phyloP scores from a whole-genome alignment of 2,888 invertebrate species.

The Agrochola circellaris region DNA sequence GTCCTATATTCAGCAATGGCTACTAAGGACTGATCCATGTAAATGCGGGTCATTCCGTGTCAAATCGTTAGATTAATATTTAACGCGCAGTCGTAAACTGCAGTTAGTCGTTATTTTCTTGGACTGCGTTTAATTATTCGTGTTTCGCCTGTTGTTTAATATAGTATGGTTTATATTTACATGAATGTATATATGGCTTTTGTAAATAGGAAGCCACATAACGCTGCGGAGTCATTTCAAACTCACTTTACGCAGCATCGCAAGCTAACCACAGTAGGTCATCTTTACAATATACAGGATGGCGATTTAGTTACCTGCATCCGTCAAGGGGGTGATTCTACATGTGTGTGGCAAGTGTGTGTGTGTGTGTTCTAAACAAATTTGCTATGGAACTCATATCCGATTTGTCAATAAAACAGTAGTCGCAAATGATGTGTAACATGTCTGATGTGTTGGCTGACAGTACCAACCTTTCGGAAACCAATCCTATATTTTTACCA shows the following conservation, averaged over 20 bases:
- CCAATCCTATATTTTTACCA: too few relatives aligned
- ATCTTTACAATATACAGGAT: neutral
- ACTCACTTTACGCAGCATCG: neutral
- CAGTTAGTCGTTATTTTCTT: slow-evolving; percentile 29
- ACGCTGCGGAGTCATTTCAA: neutral
- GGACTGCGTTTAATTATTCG: slow-evolving; percentile 13
- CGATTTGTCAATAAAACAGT: too few relatives aligned
- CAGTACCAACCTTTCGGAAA: too few relatives aligned
- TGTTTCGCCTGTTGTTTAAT: slow-evolving; percentile 6
- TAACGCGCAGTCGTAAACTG: slow-evolving; percentile 36
- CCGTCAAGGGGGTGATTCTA: too few relatives aligned
- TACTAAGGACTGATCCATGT: slow-evolving; percentile 44
- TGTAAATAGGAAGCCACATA: slow-evolving; percentile 17
- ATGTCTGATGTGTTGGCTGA: too few relatives aligned
- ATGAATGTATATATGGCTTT: neutral
- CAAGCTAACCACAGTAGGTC: neutral
- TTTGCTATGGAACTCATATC: too few relatives aligned
- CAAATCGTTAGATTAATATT: slow-evolving; percentile 41
- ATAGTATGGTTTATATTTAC: neutral
- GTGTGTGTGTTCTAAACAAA: too few relatives aligned
- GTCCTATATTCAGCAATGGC: slow-evolving; percentile 26
- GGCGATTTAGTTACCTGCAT: too few relatives aligned
- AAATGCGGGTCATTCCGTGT: slow-evolving; percentile 35
- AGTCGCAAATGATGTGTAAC: too few relatives aligned
- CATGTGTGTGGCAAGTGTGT: too few relatives aligned